phyloP scores from a whole-genome alignment of 1,140 invertebrate genomes.

The Ceratina calcarata region DNA sequence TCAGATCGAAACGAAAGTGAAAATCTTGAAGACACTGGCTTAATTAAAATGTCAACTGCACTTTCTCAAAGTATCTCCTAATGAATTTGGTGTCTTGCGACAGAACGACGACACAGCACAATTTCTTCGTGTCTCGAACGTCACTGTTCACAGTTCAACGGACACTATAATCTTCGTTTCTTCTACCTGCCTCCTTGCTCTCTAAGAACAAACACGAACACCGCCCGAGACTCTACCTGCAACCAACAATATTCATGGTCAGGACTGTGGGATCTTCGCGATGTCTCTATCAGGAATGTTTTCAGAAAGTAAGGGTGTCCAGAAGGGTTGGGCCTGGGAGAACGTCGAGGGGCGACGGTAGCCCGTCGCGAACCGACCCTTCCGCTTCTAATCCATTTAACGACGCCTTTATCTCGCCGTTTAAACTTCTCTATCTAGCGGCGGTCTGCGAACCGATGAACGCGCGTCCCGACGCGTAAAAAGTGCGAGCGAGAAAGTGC shows the following conservation, averaged over 20 bases:
- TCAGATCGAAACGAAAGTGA: no score
- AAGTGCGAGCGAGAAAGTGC: background rate
- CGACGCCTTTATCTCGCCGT: slow-evolving; percentile 64
- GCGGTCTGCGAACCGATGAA: background rate
- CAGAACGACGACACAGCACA: no score
- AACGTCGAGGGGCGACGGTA: background rate
- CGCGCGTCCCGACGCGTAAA: background rate
- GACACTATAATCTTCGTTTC: background rate
- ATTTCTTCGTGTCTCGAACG: no score
- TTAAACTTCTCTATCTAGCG: slow-evolving; percentile 31
- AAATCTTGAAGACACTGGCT: no score
- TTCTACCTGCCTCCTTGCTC: background rate
- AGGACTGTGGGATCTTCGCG: background rate
- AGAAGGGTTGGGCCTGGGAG: slow-evolving; percentile 16
- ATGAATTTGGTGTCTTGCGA: no score
- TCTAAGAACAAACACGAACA: background rate
- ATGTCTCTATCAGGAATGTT: background rate
- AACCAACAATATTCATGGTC: slow-evolving; percentile 17
- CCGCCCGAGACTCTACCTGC: background rate
- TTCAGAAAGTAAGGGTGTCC: background rate
- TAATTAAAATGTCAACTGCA: no score
- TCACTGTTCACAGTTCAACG: background rate
- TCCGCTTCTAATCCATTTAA: slow-evolving; percentile 71
- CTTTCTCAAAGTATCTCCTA: no score
- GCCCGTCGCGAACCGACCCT: slow-evolving; percentile 46